Conservation (phyloP, 2,113 vertebrate genomes). For the Nannobrachium achirus region DNA sequence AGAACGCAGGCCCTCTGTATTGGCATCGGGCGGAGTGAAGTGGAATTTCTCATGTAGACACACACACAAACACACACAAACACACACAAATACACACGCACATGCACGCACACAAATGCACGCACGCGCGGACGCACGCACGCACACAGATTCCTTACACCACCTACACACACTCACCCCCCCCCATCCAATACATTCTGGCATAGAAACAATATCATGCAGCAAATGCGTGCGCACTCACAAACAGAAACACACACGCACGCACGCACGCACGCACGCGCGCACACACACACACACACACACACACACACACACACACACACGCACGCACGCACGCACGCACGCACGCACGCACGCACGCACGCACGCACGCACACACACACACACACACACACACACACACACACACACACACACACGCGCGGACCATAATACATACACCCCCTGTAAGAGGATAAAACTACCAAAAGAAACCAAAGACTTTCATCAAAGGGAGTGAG, state of each 20-base stretch:
- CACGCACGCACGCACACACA: slow-evolving; percentile 44
- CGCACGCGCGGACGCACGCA: neutral
- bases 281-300: slow-evolving; percentile 36
- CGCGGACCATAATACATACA: slow-evolving; percentile 48
- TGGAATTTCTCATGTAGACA: too few relatives aligned
- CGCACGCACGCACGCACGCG: slow-evolving; percentile 30
- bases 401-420: slow-evolving; percentile 37
- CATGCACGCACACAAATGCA: neutral
- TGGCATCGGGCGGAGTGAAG: neutral
- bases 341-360: slow-evolving; percentile 38
- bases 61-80: neutral
- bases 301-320: slow-evolving; percentile 47
- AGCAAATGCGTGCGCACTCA: neutral
- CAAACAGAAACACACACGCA: slow-evolving; percentile 26
- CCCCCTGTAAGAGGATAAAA: slow-evolving; percentile 78
- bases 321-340: slow-evolving; percentile 33
- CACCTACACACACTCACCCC: slow-evolving; percentile 47
- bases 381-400: slow-evolving; percentile 49
- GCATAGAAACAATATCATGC: slow-evolving; percentile 36
- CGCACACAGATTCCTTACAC: slow-evolving; percentile 23
- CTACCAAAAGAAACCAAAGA: slow-evolving; percentile 62
- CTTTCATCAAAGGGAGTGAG: slow-evolving; percentile 73
- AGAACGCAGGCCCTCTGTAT: slow-evolving; percentile 31
- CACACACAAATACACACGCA: neutral
- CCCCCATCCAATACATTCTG: slow-evolving; percentile 6